Base-by-base conservation (phyloP, 2,797 vertebrate species). In the Dipus sagitta region DNA sequence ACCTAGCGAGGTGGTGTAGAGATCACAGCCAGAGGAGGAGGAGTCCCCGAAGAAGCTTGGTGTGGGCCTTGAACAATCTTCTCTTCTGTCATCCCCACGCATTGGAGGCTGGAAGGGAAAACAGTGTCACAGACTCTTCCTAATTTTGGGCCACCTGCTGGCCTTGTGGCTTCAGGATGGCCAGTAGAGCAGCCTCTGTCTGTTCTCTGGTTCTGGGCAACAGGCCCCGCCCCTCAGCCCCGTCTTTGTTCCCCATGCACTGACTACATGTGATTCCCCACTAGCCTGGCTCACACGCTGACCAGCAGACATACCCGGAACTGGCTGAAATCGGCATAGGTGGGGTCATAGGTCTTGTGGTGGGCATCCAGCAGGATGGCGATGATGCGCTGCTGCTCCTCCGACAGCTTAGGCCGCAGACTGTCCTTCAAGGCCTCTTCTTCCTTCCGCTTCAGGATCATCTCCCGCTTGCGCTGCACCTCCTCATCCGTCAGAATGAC, bases 401-500 rank as follows among this genome's bases (percentile, higher is more conserved):
- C 99, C 0, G 98, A 98, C 13, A 99, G 98, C 12, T 98, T 98
- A 74, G 99, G 99, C 89, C 98, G 98, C 87, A 98, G 98, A 0
- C 99, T 99, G 97, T 99, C 99, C 97, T 97, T 98, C 86, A 99
- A 97, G 0, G 98, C 99, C 7, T 98, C 99, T 95, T 99, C 99
- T 5, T 99, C 99, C 98, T 99, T 99, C 88, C 99, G 98, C 94
- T 99, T 99, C 96, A 99, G 97, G 94, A 99, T 99, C 98, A 99
- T 98, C 96, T 99, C 99, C 20, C 99, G 98, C 97, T 99, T 99
- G 96, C 99, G 98, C 98, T 99, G 99, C 81, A 99, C 99, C 97
- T 99, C 99, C 98, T 99, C 99, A 0, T 99, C 99, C 0, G 99
- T 99, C 97, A 99, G 98, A 97, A 99, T 99, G 98, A 99, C 99